Percentiles rank a stretch among this genome's conserved stretches.
Conservation (phyloP, 1,140 invertebrate species). For the Drosophila asahinai region DNA sequence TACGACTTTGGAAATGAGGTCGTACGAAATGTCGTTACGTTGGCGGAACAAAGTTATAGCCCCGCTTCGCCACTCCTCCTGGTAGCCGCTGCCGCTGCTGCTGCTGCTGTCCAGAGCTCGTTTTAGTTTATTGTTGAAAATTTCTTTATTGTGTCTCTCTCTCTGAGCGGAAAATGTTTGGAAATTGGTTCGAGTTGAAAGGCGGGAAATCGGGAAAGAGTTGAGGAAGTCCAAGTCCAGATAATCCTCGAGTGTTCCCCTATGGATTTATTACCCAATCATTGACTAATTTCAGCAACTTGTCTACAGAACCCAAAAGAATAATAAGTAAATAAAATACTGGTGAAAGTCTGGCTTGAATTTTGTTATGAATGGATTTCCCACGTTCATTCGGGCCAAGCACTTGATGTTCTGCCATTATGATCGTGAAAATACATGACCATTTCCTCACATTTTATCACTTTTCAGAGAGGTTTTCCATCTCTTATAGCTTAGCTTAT, state of each 20-base stretch:
- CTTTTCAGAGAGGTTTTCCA: neutral
- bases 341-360: conserved; percentile 11
- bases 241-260: neutral
- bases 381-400: conserved; percentile 17
- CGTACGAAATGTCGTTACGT: conserved; percentile 80
- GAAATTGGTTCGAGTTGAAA: conserved; percentile 51
- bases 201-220: conserved; percentile 11
- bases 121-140: conserved; percentile 73
- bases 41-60: conserved; percentile 44
- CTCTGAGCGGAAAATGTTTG: conserved; percentile 42
- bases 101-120: conserved; percentile 27
- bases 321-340: neutral
- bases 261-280: neutral
- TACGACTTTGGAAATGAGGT: conserved; percentile 79
- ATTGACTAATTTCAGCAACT: neutral
- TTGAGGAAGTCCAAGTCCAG: neutral
- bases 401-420: conserved; percentile 14
- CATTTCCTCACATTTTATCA: conserved; percentile 5
- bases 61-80: neutral
- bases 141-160: conserved; percentile 53
- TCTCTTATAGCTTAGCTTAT: neutral
- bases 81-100: neutral
- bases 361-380: neutral
- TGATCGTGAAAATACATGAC: conserved; percentile 10
- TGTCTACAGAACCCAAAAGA: neutral